phyloP scores from a whole-genome alignment of 2,113 vertebrate genomes.

The Porphyrio hochstetteri region DNA sequence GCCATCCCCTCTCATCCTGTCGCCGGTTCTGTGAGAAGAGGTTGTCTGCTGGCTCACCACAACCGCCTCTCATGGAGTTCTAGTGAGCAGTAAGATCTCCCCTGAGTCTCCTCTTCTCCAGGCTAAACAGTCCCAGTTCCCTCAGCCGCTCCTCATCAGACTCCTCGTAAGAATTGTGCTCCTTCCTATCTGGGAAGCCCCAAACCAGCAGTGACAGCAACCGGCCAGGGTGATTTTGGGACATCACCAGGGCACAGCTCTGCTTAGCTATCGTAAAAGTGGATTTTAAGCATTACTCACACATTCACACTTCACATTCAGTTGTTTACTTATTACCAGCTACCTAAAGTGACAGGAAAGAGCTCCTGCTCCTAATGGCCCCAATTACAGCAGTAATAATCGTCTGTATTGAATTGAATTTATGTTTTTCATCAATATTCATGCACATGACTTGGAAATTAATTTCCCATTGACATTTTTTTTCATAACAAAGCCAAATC shows the following conservation, averaged over 20 bases:
- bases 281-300: not conserved
- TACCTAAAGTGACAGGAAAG: not conserved
- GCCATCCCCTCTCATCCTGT: too few relatives aligned
- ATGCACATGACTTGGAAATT: conserved; percentile 27
- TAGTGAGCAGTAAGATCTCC: too few relatives aligned
- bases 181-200: not conserved
- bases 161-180: too few relatives aligned
- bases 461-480: conserved; percentile 25
- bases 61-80: too few relatives aligned
- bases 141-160: too few relatives aligned
- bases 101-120: too few relatives aligned
- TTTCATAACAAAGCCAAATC: conserved; percentile 7
- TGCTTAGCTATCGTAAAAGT: not conserved
- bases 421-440: conserved; percentile 27
- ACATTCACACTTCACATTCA: not conserved
- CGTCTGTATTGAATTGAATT: not conserved
- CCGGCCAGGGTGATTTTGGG: not conserved
- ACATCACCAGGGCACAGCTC: not conserved
- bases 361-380: not conserved
- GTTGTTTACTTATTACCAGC: not conserved
- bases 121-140: too few relatives aligned
- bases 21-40: too few relatives aligned
- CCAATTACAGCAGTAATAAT: conserved; percentile 33
- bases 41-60: too few relatives aligned
- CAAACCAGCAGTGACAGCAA: rapidly evolving